phyloP scores from a whole-genome alignment of 2,888 invertebrate genomes.

The Cheilosia urbana region DNA sequence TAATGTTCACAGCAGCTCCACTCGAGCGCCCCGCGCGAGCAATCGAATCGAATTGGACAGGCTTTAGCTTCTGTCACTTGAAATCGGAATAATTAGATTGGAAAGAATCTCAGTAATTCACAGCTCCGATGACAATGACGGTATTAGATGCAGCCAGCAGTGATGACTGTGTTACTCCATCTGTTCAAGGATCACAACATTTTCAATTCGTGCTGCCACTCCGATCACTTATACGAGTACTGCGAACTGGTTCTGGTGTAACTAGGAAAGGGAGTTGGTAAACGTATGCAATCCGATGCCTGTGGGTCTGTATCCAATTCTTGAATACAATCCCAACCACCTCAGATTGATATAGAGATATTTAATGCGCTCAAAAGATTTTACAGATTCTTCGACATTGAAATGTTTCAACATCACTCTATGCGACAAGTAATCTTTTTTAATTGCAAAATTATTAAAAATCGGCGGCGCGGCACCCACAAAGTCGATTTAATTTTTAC shows the following conservation, averaged over 20 bases:
- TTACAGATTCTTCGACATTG: constrained; percentile 22
- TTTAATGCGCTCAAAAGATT: constrained; percentile 21
- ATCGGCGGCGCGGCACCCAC: not conserved
- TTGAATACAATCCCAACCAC: constrained; percentile 31
- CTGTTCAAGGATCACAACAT: constrained; percentile 73
- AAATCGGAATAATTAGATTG: constrained; percentile 68
- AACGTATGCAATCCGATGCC: constrained; percentile 45
- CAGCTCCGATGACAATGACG: constrained; percentile 47
- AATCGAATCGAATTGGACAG: constrained; percentile 41
- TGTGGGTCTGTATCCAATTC: constrained; percentile 45
- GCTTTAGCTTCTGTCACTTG: constrained; percentile 57
- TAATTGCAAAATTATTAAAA: not conserved
- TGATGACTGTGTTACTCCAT: constrained; percentile 19
- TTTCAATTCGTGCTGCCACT: constrained; percentile 31
- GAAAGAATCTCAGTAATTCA: constrained; percentile 72
- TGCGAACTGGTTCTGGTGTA: constrained; percentile 56
- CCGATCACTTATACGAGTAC: constrained; percentile 11
- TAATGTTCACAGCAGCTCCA: constrained; percentile 17
- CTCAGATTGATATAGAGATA: constrained; percentile 44
- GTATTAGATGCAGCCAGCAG: constrained; percentile 6
- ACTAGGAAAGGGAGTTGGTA: constrained; percentile 46
- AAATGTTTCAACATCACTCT: constrained; percentile 10
- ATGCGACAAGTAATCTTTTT: not conserved
- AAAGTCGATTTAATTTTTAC: not conserved
- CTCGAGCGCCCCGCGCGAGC: constrained; percentile 25